phyloP scores from a whole-genome alignment of 2,797 vertebrate genomes.

The Bufotes viridis region DNA sequence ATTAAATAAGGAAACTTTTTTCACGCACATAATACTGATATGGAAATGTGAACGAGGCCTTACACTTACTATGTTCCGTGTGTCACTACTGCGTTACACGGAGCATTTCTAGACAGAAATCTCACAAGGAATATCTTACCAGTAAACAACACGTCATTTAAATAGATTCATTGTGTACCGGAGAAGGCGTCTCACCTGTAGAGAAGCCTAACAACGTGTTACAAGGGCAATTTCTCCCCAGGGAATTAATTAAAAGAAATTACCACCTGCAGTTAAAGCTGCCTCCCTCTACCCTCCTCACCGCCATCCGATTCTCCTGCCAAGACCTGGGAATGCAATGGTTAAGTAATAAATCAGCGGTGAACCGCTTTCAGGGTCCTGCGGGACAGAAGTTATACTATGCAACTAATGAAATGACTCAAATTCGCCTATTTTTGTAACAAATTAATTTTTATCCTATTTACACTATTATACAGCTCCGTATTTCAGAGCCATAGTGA shows the following conservation, averaged over 20 bases:
- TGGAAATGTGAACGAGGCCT: no score
- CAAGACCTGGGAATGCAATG: slow-evolving; percentile 69
- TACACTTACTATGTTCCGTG: neutral
- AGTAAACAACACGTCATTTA: neutral
- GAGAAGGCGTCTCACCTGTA: slow-evolving; percentile 42
- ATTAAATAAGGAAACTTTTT: no score
- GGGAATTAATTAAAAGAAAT: slow-evolving; percentile 81
- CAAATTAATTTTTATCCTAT: no score
- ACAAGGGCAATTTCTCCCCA: slow-evolving; percentile 69
- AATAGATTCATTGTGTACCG: neutral
- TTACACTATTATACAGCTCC: no score
- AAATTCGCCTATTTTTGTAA: no score
- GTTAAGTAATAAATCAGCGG: slow-evolving; percentile 70
- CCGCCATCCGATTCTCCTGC: slow-evolving; percentile 67
- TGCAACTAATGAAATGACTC: no score
- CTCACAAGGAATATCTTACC: neutral
- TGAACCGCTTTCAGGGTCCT: slow-evolving; percentile 63
- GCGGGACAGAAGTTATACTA: no score
- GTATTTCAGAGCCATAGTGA: no score
- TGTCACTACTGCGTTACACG: neutral
- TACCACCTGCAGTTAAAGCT: slow-evolving; percentile 67
- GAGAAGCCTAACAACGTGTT: slow-evolving; percentile 58
- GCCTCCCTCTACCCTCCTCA: slow-evolving; percentile 58
- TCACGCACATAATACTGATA: no score
- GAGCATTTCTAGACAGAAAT: neutral